Base-by-base conservation (phyloP, 1,140 invertebrate genomes). In the Popillia japonica region DNA sequence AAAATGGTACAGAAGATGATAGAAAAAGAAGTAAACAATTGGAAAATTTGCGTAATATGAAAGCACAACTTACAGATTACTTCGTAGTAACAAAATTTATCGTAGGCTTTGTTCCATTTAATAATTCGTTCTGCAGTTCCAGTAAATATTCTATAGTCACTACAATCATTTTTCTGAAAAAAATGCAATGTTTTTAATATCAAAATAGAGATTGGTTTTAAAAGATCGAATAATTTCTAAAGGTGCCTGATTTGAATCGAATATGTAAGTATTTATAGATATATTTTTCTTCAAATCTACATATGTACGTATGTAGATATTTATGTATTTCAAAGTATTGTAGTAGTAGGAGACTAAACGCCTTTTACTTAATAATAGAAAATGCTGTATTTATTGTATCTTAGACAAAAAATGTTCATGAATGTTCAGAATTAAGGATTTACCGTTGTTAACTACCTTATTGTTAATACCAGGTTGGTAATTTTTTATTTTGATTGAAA, bases 91-190 rank as follows among this genome's bases (percentile, higher is more conserved):
- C 82, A 83, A 75, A 84, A 80, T 42, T 83, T 79, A 27, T 72
- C 61, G 44, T 83, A 83, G 14, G 83, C 80, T 75, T 80, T 83
- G 59, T 81, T 79, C 80, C 82, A 84, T 72, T 84, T 83, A 22
- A 84, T 82, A n/a, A 83, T 75, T 68, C 79, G 78, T 59, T 83
- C 83, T 0, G 80, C 81, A n/a, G 81, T 79, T 61, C 83, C 83
- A 10, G 83, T 83, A 22, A 83, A 81, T 8, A 79, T 22, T 17
- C 74, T 72, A 40, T 61, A 44, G 0, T 78, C 20, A 14, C 61
- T 68, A 0, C 20, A 4, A 68, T 68, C 22, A 34, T 34, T 68
- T 7, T 23, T 68, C 61, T 68, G 20, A 27, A 22, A 68, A 6
- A 68, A 68, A 9, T 10, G 10, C 27, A 4, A 68, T 20, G 27